Evolutionary conservation across 2,113 vertebrate genomes (phyloP).

Genomic region (Caloenas nicobarica): DNA sequence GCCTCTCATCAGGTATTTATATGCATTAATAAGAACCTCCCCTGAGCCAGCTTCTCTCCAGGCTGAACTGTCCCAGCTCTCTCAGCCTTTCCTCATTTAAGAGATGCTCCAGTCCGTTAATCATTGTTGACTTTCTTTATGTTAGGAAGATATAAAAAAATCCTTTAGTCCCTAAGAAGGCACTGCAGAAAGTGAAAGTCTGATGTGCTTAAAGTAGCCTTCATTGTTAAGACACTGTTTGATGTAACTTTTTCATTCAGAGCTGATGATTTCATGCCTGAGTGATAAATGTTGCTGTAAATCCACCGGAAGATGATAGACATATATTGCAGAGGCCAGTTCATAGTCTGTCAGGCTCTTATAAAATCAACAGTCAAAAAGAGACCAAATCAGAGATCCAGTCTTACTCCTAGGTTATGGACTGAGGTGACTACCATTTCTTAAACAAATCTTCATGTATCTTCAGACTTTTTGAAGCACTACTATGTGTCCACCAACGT

Average conservation of each 20-base stretch:
- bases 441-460: background rate
- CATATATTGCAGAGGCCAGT: background rate
- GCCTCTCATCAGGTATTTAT: background rate
- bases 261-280: background rate
- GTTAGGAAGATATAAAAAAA: background rate
- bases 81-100: too few relatives aligned
- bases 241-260: background rate
- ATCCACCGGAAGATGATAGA: background rate
- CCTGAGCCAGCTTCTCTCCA: too few relatives aligned
- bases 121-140: background rate
- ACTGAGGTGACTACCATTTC: background rate
- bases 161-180: background rate
- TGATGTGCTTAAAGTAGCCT: background rate
- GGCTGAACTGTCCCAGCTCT: too few relatives aligned
- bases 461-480: background rate
- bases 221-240: background rate
- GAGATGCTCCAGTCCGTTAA: background rate
- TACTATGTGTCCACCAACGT: background rate
- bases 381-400: background rate
- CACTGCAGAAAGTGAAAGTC: background rate
- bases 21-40: background rate
- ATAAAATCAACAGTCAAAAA: background rate
- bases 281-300: background rate
- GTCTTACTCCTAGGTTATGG: background rate
- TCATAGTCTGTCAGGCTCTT: background rate